Conservation (phyloP, 30 jellyfish, hydroid and myxozoan genomes). For the Rhopilema esculentum region DNA sequence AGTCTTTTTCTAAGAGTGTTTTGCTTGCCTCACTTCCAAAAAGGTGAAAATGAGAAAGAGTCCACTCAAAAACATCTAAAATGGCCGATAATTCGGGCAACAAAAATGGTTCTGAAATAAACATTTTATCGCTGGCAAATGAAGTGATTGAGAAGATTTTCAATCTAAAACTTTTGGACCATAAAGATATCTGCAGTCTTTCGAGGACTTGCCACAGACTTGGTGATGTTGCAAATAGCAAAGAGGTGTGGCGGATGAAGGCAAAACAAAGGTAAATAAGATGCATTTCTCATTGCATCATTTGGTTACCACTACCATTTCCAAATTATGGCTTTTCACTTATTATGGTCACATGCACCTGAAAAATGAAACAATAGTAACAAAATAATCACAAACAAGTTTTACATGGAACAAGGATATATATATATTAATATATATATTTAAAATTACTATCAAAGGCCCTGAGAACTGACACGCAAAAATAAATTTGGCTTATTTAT, state of each 20-base stretch:
- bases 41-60: neutral
- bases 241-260: conserved; percentile 53
- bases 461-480: too few species aligned
- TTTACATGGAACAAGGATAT: too few species aligned
- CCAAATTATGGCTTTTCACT: too few species aligned
- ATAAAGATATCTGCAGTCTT: conserved; percentile 51
- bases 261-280: conserved; percentile 43
- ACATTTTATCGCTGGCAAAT: conserved; percentile 36
- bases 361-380: too few species aligned
- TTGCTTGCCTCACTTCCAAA: neutral
- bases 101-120: neutral
- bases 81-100: conserved; percentile 10
- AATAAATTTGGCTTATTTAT: too few species aligned
- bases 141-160: conserved; percentile 43
- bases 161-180: conserved; percentile 2
- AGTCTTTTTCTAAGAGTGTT: neutral
- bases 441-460: too few species aligned
- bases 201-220: conserved; percentile 58
- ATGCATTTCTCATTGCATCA: too few species aligned
- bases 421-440: too few species aligned
- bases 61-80: neutral
- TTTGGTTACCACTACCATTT: too few species aligned
- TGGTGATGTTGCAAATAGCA: conserved; percentile 30
- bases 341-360: too few species aligned
- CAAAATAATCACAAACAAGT: too few species aligned